Evolutionary conservation across 2,797 vertebrate genomes (phyloP).

Genomic region (Microctenopoma lineatum): DNA sequence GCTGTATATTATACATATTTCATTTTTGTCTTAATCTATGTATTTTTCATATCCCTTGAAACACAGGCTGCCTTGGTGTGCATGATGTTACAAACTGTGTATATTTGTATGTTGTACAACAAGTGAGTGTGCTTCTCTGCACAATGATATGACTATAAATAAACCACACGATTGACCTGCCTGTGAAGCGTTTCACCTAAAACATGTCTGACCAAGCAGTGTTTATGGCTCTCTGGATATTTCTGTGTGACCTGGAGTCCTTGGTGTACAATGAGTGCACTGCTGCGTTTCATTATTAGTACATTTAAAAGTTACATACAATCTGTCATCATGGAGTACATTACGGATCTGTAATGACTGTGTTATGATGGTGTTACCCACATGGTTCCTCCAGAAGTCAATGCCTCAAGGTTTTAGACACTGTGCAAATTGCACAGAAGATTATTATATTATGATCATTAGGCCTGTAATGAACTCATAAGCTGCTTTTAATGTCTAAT

Average conservation of each 20-base stretch:
- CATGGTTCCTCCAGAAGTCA: constrained; percentile 37
- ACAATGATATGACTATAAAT: constrained; percentile 11
- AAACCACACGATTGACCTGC: constrained; percentile 7
- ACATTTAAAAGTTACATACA: constrained; percentile 37
- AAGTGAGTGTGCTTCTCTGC: not conserved
- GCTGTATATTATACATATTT: constrained; percentile 38
- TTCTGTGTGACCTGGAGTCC: constrained; percentile 26
- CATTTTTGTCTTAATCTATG: constrained; percentile 22
- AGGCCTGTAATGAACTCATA: constrained; percentile 65
- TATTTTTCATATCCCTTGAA: constrained; percentile 27
- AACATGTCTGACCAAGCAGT: constrained; percentile 10
- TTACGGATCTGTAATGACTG: constrained; percentile 46
- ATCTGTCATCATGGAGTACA: constrained; percentile 36
- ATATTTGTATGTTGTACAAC: not conserved
- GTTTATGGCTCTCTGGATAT: constrained; percentile 11
- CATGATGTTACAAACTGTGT: not conserved
- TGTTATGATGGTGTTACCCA: constrained; percentile 40
- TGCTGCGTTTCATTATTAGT: constrained; percentile 42
- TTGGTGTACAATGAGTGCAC: constrained; percentile 23
- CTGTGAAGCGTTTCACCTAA: constrained; percentile 5
- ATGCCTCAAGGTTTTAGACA: constrained; percentile 50
- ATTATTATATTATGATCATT: constrained; percentile 66
- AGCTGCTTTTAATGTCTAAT: constrained; percentile 62
- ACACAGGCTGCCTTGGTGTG: not conserved
- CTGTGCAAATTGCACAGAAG: constrained; percentile 54